A percentile compares a stretch with the other conserved stretches of the same genome.
These are phyloP conservation scores for Drosophila basisetae DNA, from an alignment of 2,888 invertebrate genomes.

Conservation along the genomic window DNA sequence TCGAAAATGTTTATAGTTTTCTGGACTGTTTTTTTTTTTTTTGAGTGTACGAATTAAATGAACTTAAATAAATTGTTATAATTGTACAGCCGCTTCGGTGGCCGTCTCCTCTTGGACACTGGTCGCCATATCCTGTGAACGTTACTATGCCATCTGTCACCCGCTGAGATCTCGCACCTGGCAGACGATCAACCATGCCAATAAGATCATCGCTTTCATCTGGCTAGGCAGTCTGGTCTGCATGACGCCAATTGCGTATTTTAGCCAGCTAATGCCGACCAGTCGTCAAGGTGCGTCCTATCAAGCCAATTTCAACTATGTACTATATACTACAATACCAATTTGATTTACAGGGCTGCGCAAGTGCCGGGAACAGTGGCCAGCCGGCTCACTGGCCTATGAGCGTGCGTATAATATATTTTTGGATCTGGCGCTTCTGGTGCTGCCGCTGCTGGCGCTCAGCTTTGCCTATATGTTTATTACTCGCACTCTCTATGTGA, in stretches of 20 bases:
- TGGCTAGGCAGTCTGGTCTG: constrained; percentile 89
- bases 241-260: constrained; percentile 88
- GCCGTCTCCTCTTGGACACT: constrained; percentile 92
- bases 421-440: constrained; percentile 88
- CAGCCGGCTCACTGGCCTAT: constrained; percentile 85
- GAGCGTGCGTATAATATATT: constrained; percentile 89
- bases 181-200: constrained; percentile 91
- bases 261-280: constrained; percentile 87
- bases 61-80: neutral
- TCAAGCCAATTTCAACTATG: neutral
- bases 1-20: neutral
- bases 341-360: constrained; percentile 85
- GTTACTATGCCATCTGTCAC: constrained; percentile 92
- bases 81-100: constrained; percentile 89
- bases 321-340: neutral
- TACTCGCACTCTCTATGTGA: constrained; percentile 83
- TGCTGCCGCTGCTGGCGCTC: constrained; percentile 89
- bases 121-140: constrained; percentile 91
- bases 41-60: neutral
- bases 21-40: neutral
- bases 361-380: constrained; percentile 89
- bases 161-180: constrained; percentile 90
- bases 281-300: constrained; percentile 82
- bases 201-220: constrained; percentile 89
- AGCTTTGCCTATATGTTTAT: constrained; percentile 88